Conservation (phyloP, 2,888 invertebrate genomes). For the Camponotus fellah region DNA sequence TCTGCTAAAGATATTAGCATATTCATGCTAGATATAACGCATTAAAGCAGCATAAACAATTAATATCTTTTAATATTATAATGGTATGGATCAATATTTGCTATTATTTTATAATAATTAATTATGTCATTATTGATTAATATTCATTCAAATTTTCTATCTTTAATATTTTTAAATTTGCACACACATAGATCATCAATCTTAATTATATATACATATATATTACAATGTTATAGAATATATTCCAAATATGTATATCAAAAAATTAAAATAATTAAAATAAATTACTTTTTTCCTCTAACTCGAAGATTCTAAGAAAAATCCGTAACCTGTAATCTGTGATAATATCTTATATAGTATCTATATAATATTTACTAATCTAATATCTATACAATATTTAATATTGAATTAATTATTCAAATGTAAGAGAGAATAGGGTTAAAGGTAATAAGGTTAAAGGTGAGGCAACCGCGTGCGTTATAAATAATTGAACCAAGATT, state of each 20-base stretch:
- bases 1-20: background rate
- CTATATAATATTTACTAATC: background rate
- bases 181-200: background rate
- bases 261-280: background rate
- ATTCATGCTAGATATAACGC: background rate
- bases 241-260: background rate
- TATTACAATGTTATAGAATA: background rate
- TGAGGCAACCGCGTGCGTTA: background rate
- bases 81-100: background rate
- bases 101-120: conserved; percentile 8
- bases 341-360: background rate
- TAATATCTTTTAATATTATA: background rate
- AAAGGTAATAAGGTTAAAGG: too few species aligned
- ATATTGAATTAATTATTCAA: background rate
- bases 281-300: background rate
- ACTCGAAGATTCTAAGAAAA: background rate
- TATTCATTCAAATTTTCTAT: conserved; percentile 25
- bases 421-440: background rate
- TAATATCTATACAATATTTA: background rate
- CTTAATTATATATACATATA: background rate
- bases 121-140: background rate
- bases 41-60: background rate
- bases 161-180: background rate
- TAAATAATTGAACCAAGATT: background rate
- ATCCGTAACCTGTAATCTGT: too few species aligned